These are phyloP conservation scores for Parnassius glacialis DNA, from an alignment of 2,888 invertebrate genomes.

Conservation along the genomic window DNA sequence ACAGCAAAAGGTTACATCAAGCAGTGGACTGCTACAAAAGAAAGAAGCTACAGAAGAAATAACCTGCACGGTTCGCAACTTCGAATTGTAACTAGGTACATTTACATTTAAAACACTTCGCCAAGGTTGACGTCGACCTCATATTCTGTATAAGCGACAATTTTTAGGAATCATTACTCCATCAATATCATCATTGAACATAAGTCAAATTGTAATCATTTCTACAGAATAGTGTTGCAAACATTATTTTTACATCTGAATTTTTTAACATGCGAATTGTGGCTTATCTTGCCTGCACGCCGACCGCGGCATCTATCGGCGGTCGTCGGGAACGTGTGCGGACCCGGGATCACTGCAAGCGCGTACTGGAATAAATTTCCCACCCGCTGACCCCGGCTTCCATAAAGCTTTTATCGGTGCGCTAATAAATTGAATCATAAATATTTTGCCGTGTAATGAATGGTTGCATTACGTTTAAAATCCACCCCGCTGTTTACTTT, in stretches of 20 bases:
- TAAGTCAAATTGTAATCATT: too few species aligned
- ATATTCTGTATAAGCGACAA: too few species aligned
- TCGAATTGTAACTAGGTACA: too few species aligned
- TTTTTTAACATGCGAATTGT: constrained; percentile 15
- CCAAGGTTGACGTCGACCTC: too few species aligned
- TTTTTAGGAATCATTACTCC: too few species aligned
- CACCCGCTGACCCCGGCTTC: neutral
- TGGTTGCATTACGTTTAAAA: constrained; percentile 23
- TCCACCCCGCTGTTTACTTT: constrained; percentile 24
- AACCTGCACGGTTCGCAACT: too few species aligned
- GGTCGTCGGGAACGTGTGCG: constrained; percentile 3
- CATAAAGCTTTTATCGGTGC: constrained; percentile 19
- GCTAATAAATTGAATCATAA: constrained; percentile 23
- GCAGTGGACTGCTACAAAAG: too few species aligned
- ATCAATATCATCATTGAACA: too few species aligned
- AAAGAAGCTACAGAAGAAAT: too few species aligned
- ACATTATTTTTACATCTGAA: constrained; percentile 1
- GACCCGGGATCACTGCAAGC: neutral
- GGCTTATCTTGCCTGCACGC: neutral
- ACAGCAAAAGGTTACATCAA: too few species aligned
- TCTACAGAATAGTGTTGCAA: too few species aligned
- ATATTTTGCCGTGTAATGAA: constrained; percentile 21
- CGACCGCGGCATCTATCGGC: constrained; percentile 6
- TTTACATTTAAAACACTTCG: too few species aligned
- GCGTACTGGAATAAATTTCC: neutral